These are phyloP conservation scores for Protophormia terraenovae DNA, from an alignment of 2,888 invertebrate species.

Conservation along the genomic window DNA sequence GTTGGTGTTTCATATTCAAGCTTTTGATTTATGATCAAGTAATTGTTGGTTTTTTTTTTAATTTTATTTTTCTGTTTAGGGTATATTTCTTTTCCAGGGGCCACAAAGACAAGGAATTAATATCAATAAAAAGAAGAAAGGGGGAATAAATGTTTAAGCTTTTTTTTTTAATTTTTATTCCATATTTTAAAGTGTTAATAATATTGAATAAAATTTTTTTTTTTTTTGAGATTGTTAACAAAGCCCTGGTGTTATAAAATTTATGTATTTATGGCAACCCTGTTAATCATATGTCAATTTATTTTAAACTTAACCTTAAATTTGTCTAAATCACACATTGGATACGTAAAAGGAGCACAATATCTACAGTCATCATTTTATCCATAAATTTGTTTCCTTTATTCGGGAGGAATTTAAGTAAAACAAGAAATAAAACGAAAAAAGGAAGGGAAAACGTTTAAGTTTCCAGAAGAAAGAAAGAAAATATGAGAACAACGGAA, in stretches of 20 bases:
- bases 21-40: constrained; percentile 81
- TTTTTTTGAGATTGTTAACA: no score
- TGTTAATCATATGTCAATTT: constrained; percentile 57
- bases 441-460: constrained; percentile 1
- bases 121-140: constrained; percentile 31
- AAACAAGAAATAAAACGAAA: constrained; percentile 69
- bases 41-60: constrained; percentile 79
- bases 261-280: constrained; percentile 57
- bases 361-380: constrained; percentile 77
- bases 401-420: background rate
- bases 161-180: background rate
- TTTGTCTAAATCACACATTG: constrained; percentile 64
- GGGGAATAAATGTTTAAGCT: background rate
- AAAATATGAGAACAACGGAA: background rate
- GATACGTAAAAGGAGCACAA: constrained; percentile 9
- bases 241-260: constrained; percentile 14
- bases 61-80: constrained; percentile 69
- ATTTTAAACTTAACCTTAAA: constrained; percentile 65
- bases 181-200: background rate
- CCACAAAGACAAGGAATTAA: constrained; percentile 47
- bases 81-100: constrained; percentile 31
- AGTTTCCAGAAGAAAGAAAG: constrained; percentile 27
- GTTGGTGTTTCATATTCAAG: constrained; percentile 73
- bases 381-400: constrained; percentile 76
- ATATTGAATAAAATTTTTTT: background rate